These are phyloP conservation scores for Apodemia duryi DNA, from an alignment of 2,888 invertebrate species.

Conservation along the genomic window DNA sequence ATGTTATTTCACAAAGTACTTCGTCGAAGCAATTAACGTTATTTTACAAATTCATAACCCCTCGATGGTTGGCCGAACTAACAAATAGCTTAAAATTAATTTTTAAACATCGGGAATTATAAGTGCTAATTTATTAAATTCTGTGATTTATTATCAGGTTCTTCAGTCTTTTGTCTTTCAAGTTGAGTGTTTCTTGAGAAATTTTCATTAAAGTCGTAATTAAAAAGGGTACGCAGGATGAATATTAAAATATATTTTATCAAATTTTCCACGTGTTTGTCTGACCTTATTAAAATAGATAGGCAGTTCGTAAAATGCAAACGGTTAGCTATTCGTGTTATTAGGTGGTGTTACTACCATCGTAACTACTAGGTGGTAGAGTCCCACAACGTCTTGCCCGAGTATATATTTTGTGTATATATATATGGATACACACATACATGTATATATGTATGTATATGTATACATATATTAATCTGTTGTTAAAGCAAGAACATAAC, in stretches of 20 bases:
- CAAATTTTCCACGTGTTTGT: not conserved
- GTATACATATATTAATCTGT: too few species aligned
- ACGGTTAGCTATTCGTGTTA: too few species aligned
- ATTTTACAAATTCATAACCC: slow-evolving; percentile 16
- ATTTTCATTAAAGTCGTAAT: slow-evolving; percentile 1
- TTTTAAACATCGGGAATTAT: slow-evolving; percentile 14
- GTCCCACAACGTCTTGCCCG: too few species aligned
- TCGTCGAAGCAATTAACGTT: slow-evolving; percentile 17
- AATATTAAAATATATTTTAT: slow-evolving; percentile 5
- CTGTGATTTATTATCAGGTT: not conserved
- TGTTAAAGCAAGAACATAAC: too few species aligned
- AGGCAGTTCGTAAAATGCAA: too few species aligned
- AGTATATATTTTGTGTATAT: too few species aligned
- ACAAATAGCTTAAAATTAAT: slow-evolving; percentile 10
- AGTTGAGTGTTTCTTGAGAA: not conserved
- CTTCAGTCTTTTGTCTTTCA: slow-evolving; percentile 10
- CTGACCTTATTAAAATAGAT: not conserved
- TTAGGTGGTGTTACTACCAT: too few species aligned
- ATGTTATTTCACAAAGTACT: slow-evolving; percentile 11
- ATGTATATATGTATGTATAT: too few species aligned
- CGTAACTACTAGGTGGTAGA: too few species aligned
- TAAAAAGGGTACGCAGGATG: not conserved
- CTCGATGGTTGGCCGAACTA: slow-evolving; percentile 10
- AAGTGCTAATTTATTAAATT: slow-evolving; percentile 9
- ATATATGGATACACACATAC: too few species aligned